Conservation (phyloP, 2,113 vertebrate genomes). For the Neodon shergylaensis region DNA sequence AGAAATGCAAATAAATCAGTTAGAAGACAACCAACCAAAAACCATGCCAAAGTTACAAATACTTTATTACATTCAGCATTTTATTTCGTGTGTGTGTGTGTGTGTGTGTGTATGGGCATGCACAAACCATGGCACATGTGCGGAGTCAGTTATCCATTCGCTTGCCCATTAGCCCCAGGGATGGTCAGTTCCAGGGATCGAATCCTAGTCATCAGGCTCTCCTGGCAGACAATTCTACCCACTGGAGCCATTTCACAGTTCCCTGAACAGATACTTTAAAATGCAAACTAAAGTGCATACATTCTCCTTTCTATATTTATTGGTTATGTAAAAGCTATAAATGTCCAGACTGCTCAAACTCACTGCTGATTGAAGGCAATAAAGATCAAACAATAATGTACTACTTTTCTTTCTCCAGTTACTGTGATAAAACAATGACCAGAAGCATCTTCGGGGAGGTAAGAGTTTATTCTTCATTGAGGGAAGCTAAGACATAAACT, state of each 20-base stretch:
- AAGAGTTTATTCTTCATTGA: not conserved
- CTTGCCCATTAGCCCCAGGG: not conserved
- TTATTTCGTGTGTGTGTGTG: not conserved
- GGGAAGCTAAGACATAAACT: not conserved
- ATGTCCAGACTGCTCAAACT: not conserved
- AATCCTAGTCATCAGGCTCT: not conserved
- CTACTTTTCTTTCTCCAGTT: not conserved
- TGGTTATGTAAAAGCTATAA: not conserved
- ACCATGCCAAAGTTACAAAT: not conserved
- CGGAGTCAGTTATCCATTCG: too few relatives aligned
- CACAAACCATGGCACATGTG: not conserved
- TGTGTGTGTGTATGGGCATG: not conserved
- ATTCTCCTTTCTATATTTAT: too few relatives aligned
- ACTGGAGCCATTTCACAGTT: not conserved
- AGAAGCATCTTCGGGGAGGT: not conserved
- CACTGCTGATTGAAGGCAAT: not conserved
- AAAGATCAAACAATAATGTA: not conserved
- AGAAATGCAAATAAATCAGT: constrained; percentile 15
- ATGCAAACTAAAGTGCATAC: not conserved
- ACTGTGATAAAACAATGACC: not conserved
- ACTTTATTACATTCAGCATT: not conserved
- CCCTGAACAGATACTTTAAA: not conserved
- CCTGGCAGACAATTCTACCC: not conserved
- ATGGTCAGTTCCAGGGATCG: not conserved
- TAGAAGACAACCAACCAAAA: not conserved